A percentile compares a stretch with the other conserved stretches of the same genome.
Evolutionary conservation across 2,888 invertebrate genomes (phyloP).

Genomic region (Drosophila helvetica): DNA sequence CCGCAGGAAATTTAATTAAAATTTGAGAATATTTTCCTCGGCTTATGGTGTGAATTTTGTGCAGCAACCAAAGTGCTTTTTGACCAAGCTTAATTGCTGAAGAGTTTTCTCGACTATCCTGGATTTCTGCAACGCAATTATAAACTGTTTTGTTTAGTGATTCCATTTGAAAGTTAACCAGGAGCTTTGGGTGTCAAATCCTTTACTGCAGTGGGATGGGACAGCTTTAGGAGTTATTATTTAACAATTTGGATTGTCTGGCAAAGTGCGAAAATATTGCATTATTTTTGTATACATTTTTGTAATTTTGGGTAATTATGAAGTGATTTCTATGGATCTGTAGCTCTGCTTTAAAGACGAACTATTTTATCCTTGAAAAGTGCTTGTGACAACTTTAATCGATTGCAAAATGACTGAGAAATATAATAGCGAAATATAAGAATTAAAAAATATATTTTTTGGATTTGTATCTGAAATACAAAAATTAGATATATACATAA

Average conservation of each 20-base stretch:
- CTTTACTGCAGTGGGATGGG: background rate
- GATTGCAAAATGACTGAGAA: background rate
- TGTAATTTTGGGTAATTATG: background rate
- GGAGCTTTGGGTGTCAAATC: background rate
- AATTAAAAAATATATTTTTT: no score
- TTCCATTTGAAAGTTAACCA: background rate
- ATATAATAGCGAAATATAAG: no score
- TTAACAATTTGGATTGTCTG: background rate
- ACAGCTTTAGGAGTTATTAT: background rate
- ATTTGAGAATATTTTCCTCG: background rate
- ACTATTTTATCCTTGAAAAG: background rate
- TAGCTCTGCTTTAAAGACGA: no score
- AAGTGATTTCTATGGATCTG: background rate
- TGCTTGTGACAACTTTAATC: background rate
- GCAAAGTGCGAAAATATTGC: background rate
- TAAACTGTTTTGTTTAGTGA: constrained; percentile 7
- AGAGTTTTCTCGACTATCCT: background rate
- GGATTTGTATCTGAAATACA: no score
- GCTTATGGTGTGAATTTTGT: background rate
- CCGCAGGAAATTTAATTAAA: constrained; percentile 2
- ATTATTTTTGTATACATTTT: background rate
- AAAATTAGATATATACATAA: no score
- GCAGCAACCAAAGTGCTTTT: background rate
- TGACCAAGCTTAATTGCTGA: constrained; percentile 8
- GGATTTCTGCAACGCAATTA: constrained; percentile 1